Conservation (phyloP, 2,113 vertebrate species). For the Dolichotis patagonum region DNA sequence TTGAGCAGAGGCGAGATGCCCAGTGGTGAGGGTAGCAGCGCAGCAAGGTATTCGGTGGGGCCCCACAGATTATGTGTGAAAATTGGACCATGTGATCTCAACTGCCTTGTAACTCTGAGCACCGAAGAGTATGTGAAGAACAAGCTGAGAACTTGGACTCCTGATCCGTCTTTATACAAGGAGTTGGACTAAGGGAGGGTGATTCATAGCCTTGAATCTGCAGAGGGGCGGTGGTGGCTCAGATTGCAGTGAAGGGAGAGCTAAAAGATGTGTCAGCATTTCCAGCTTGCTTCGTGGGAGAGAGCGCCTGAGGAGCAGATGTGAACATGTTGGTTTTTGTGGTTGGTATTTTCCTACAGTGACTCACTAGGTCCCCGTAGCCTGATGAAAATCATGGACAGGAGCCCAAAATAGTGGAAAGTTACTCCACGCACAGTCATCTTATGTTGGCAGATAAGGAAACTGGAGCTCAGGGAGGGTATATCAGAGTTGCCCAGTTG, state of each 20-base stretch:
- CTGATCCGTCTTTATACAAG: neutral
- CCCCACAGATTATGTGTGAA: neutral
- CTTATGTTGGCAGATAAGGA: neutral
- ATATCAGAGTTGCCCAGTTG: neutral
- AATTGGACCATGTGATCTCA: accelerated
- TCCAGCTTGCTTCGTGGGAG: constrained; percentile 51
- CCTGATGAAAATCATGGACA: neutral
- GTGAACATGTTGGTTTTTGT: constrained; percentile 56
- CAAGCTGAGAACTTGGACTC: constrained; percentile 2
- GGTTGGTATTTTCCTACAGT: constrained; percentile 66
- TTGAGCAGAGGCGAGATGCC: neutral
- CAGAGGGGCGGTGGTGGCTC: neutral
- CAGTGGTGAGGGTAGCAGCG: neutral
- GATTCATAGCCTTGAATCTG: constrained; percentile 53
- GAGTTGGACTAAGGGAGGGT: neutral
- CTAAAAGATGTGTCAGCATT: constrained; percentile 29
- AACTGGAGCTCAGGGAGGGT: neutral
- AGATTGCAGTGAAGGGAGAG: neutral
- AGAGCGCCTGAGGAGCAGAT: constrained; percentile 44
- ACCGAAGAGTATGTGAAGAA: neutral
- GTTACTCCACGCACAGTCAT: neutral
- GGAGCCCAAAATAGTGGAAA: neutral
- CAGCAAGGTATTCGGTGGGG: neutral
- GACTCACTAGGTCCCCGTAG: constrained; percentile 56
- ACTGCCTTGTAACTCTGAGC: neutral